Base-by-base conservation (phyloP, 35 echinoderm and acorn worm genomes). In the Apostichopus parvimensis region DNA sequence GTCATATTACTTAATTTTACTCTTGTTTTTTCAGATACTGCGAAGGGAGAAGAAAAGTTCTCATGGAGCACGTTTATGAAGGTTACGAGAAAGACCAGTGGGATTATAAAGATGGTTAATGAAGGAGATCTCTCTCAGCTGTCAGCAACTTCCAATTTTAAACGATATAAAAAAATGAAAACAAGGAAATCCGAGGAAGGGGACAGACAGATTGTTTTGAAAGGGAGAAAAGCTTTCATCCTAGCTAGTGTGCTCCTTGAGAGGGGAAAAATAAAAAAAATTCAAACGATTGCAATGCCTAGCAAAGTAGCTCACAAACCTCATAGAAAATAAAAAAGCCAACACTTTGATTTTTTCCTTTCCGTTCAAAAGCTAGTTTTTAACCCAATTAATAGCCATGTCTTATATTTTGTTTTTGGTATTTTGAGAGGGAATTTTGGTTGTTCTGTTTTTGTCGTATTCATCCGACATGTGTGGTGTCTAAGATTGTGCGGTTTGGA, bases 31-130 rank as follows among this genome's bases (percentile, higher is more conserved):
- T 25, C 92, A 99, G 97, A 82, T 99, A 99, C 88, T 99, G 97
- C 79, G 97, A 99, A 88, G 94, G 97, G 58, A 92, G 97, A 61
- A 80, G 97, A 13, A 99, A 99, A 72, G 97, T 99, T 20, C 78
- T 96, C 84, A 78, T 99, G 92, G 97, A 96, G 73, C 97, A 99
- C 70, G 97, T 99, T 77, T 93, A 99, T 76, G 97, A 99, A 93
- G 97, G 97, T 17, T 99, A 99, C 55, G 97, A 99, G 65, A 99
- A 95, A 68, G 97, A 99, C 78, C 93, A 85, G 56, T 99, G 97
- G 97, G 97, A 94, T 52, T 98, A 98, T 79, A 89, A 91, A 52
- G 94, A 98, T 53, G 84, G 87, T n/a, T 91, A 58, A 86, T 45
- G 11, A 86, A 45, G 71, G 17, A 75, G 71, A 18, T 18, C 79